phyloP scores from a whole-genome alignment of 2,888 invertebrate genomes.

The Perizoma flavofasciatum region DNA sequence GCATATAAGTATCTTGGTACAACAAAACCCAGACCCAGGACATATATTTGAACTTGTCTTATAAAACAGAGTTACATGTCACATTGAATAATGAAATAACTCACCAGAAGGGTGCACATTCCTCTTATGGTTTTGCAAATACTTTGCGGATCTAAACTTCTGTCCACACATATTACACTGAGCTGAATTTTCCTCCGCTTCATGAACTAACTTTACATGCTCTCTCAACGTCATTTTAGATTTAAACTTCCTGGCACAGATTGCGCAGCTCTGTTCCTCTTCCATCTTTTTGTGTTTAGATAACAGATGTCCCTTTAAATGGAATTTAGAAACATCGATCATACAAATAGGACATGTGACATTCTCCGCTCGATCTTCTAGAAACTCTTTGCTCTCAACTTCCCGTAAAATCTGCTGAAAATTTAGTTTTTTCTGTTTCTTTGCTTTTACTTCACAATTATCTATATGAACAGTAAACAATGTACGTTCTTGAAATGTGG shows the following conservation, averaged over 20 bases:
- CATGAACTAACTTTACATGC: conserved; percentile 54
- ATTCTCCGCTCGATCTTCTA: conserved; percentile 30
- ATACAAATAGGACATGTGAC: conserved; percentile 48
- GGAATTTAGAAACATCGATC: conserved; percentile 43
- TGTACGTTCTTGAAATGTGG: conserved; percentile 42
- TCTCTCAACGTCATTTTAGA: conserved; percentile 49
- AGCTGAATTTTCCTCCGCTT: conserved; percentile 47
- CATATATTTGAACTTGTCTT: background rate
- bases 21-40: too few relatives aligned
- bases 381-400: conserved; percentile 37
- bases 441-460: conserved; percentile 41
- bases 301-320: conserved; percentile 47
- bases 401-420: conserved; percentile 46
- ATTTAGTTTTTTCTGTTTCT: conserved; percentile 38
- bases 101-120: conserved; percentile 56
- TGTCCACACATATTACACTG: conserved; percentile 54
- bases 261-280: conserved; percentile 39
- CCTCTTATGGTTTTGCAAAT: conserved; percentile 52
- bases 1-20: too few relatives aligned
- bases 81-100: conserved; percentile 10
- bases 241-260: conserved; percentile 50
- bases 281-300: conserved; percentile 45
- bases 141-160: conserved; percentile 51
- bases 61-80: background rate
- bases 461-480: conserved; percentile 36